phyloP scores from a whole-genome alignment of 1,140 invertebrate species.

The Chironomus striatipennis region DNA sequence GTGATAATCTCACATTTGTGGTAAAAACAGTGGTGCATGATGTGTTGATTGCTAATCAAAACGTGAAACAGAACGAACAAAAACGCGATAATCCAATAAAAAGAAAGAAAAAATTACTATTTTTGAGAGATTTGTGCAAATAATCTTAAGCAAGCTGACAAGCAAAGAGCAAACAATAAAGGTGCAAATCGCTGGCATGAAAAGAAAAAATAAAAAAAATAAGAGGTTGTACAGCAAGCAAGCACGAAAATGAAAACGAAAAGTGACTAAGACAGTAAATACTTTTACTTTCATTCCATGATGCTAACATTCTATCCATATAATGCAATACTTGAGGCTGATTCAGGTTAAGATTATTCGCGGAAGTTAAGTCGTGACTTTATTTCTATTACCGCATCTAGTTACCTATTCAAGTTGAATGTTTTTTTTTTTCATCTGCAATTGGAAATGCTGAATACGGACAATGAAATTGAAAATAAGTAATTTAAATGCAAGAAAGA shows the following conservation, averaged over 20 bases:
- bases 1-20: background rate
- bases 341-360: background rate
- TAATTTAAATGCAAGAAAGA: background rate
- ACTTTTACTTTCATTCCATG: background rate
- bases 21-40: background rate
- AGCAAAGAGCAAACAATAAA: too few relatives aligned
- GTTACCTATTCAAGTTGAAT: background rate
- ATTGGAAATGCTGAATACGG: too few relatives aligned
- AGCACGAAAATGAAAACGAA: background rate
- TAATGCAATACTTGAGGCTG: background rate
- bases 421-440: background rate
- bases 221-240: too few relatives aligned
- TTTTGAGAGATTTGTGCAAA: slow-evolving; percentile 10
- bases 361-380: slow-evolving; percentile 5
- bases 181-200: too few relatives aligned
- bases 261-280: background rate
- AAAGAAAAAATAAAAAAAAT: too few relatives aligned
- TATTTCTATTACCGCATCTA: background rate
- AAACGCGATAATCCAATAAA: background rate
- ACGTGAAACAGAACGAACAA: background rate
- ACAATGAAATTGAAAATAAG: slow-evolving; percentile 9
- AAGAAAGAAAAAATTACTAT: background rate
- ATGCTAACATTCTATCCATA: background rate
- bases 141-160: background rate
- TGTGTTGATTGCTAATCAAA: slow-evolving; percentile 17